Evolutionary conservation across 2,113 vertebrate species (phyloP).

Genomic region (Peromyscus californicus): DNA sequence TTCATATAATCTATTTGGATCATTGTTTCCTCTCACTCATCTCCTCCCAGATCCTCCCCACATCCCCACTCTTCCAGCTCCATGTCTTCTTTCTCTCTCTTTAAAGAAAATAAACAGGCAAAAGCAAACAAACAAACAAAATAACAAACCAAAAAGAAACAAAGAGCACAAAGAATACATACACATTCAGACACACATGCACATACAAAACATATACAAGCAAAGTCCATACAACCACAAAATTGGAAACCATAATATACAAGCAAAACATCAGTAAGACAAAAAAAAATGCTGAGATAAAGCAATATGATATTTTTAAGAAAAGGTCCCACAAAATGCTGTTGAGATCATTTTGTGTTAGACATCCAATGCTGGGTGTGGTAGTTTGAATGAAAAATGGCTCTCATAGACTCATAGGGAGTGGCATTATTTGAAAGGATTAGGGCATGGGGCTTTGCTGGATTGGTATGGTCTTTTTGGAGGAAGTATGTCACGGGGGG

Average conservation of each 20-base stretch:
- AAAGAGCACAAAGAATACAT: neutral
- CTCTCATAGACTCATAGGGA: neutral
- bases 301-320: neutral
- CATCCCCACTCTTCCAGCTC: neutral
- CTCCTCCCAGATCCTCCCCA: neutral
- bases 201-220: neutral
- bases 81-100: neutral
- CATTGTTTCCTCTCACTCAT: neutral
- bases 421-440: neutral
- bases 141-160: neutral
- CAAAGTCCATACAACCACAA: neutral
- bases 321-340: neutral
- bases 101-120: neutral
- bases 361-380: neutral
- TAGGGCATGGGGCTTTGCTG: neutral
- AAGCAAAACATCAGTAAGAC: neutral
- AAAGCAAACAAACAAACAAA: neutral
- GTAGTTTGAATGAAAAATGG: neutral
- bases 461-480: neutral
- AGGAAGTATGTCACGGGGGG: neutral
- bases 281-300: neutral
- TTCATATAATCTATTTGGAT: neutral
- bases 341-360: neutral
- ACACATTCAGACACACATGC: neutral
- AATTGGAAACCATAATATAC: neutral